Evolutionary conservation across 1,140 invertebrate genomes (phyloP).

Genomic region (Zaprionus capensis): DNA sequence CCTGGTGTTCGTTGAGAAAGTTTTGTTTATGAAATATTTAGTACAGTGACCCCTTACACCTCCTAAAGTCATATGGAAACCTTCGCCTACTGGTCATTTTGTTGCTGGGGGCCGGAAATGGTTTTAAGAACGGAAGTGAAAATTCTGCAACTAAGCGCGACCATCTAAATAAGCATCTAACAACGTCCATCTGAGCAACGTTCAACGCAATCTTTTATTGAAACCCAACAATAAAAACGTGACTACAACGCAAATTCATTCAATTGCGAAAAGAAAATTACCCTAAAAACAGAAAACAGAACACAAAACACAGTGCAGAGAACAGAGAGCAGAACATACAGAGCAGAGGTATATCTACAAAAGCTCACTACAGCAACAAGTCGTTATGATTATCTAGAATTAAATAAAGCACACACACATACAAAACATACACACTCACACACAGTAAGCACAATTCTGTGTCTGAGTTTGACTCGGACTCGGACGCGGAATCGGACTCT

Average conservation of each 20-base stretch:
- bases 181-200: constrained; percentile 55
- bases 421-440: constrained; percentile 16
- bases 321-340: constrained; percentile 10
- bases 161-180: constrained; percentile 80
- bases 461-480: constrained; percentile 39
- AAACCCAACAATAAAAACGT: constrained; percentile 62
- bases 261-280: constrained; percentile 84
- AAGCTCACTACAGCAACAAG: constrained; percentile 64
- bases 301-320: constrained; percentile 35
- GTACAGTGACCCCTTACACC: constrained; percentile 24
- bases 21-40: constrained; percentile 57
- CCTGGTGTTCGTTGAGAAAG: constrained; percentile 52
- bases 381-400: constrained; percentile 82
- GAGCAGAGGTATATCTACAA: constrained; percentile 33
- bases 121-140: constrained; percentile 83
- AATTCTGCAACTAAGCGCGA: constrained; percentile 79
- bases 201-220: constrained; percentile 73
- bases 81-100: constrained; percentile 47
- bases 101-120: constrained; percentile 60
- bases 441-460: constrained; percentile 27
- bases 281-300: constrained; percentile 64
- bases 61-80: constrained; percentile 67
- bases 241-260: constrained; percentile 82
- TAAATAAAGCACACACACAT: constrained; percentile 70
- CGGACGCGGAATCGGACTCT: constrained; percentile 38